Conservation (phyloP, 1,140 invertebrate genomes). For the Drosophila nasuta region DNA sequence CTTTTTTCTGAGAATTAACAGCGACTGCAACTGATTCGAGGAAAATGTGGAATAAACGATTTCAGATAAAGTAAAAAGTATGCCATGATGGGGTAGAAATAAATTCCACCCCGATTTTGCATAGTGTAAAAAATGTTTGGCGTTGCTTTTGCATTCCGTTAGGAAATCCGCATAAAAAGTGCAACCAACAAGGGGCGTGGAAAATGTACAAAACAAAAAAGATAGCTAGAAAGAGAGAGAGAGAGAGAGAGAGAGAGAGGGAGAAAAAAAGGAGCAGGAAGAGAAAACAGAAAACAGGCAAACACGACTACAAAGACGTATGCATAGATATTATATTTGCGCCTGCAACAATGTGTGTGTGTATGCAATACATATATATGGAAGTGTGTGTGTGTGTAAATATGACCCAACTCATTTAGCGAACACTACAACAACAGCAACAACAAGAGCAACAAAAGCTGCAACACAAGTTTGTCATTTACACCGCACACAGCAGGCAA, state of each 20-base stretch:
- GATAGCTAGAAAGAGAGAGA: not conserved
- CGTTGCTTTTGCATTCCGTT: conserved; percentile 28
- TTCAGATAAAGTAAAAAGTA: not conserved
- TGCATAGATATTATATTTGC: conserved; percentile 20
- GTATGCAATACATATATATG: not conserved
- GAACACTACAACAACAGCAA: conserved; percentile 27
- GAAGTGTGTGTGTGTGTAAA: conserved; percentile 33
- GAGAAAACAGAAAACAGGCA: conserved; percentile 33
- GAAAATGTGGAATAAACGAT: no score
- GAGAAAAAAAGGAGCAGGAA: not conserved
- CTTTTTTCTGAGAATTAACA: no score
- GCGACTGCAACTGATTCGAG: no score
- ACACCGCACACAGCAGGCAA: conserved; percentile 38
- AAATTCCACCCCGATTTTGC: not conserved
- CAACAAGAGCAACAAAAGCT: conserved; percentile 8
- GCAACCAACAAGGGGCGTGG: conserved; percentile 1
- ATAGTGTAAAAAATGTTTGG: conserved; percentile 27
- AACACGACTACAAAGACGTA: conserved; percentile 41
- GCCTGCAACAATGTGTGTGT: conserved; percentile 5
- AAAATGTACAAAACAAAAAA: conserved; percentile 38
- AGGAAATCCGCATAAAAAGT: conserved; percentile 40
- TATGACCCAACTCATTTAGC: conserved; percentile 69
- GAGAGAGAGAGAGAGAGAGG: no score
- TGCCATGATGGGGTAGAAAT: not conserved
- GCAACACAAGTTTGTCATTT: conserved; percentile 63